A percentile compares a stretch with the other conserved stretches of the same genome.
Evolutionary conservation across 2,888 invertebrate species (phyloP).

Genomic region (Digitonthophagus gazella): DNA sequence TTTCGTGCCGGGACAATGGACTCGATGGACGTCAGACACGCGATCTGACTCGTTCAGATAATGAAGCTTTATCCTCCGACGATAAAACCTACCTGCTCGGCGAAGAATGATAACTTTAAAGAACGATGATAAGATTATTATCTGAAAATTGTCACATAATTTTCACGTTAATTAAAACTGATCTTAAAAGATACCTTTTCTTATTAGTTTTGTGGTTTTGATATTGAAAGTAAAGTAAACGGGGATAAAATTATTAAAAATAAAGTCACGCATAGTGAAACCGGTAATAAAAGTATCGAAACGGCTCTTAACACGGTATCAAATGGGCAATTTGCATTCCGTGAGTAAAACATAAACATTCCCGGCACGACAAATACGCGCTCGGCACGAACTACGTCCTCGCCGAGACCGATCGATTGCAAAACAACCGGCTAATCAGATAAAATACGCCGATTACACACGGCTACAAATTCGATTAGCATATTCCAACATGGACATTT

Average conservation of each 20-base stretch:
- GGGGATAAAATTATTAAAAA: too few relatives aligned
- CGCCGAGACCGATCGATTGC: neutral
- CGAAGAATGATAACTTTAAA: too few relatives aligned
- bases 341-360: neutral
- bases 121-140: too few relatives aligned
- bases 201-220: too few relatives aligned
- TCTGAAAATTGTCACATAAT: too few relatives aligned
- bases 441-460: neutral
- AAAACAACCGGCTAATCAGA: neutral
- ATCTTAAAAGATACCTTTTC: too few relatives aligned
- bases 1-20: neutral
- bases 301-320: neutral
- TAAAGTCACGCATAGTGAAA: too few relatives aligned
- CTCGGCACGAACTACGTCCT: neutral
- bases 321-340: neutral
- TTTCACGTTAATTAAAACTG: too few relatives aligned
- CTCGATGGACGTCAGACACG: neutral
- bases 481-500: neutral
- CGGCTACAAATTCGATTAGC: neutral
- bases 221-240: too few relatives aligned
- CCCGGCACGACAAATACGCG: neutral
- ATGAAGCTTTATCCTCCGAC: too few relatives aligned
- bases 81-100: too few relatives aligned
- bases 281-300: neutral
- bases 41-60: neutral